These are phyloP conservation scores for Bagarius yarrelli DNA, from an alignment of 2,113 vertebrate genomes.

Conservation along the genomic window DNA sequence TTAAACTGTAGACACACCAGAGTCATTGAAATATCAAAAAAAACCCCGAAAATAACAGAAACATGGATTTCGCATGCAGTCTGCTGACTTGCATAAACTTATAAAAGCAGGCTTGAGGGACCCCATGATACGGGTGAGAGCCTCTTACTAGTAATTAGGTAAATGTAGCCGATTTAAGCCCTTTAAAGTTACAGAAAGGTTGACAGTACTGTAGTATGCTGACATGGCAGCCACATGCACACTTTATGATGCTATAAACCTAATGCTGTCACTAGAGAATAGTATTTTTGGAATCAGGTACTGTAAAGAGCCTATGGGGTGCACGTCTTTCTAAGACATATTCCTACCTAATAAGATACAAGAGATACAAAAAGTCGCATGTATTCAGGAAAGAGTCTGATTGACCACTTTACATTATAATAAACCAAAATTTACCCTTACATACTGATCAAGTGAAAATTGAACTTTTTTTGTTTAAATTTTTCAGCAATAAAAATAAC, in stretches of 20 bases:
- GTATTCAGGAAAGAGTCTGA: too few species aligned
- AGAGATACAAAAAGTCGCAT: neutral
- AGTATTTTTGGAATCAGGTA: neutral
- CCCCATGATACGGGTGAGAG: neutral
- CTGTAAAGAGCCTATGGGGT: neutral
- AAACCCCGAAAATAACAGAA: neutral
- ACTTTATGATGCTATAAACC: neutral
- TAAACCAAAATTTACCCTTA: too few species aligned
- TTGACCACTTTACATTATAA: too few species aligned
- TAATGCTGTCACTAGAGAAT: neutral
- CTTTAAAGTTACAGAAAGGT: neutral
- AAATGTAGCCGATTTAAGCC: neutral
- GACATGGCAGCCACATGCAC: neutral
- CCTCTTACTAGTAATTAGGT: neutral
- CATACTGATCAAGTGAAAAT: too few species aligned
- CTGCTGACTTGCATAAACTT: neutral
- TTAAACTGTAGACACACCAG: neutral
- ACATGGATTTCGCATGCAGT: neutral
- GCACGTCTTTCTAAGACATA: neutral
- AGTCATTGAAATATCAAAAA: neutral
- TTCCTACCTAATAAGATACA: neutral
- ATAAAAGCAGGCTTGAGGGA: neutral
- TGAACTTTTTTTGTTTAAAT: too few species aligned
- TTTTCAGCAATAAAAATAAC: too few species aligned
- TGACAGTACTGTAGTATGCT: neutral